Percentiles rank a stretch among this genome's conserved stretches.
Conservation (phyloP, 2,888 invertebrate species). For the Patella caerulea region DNA sequence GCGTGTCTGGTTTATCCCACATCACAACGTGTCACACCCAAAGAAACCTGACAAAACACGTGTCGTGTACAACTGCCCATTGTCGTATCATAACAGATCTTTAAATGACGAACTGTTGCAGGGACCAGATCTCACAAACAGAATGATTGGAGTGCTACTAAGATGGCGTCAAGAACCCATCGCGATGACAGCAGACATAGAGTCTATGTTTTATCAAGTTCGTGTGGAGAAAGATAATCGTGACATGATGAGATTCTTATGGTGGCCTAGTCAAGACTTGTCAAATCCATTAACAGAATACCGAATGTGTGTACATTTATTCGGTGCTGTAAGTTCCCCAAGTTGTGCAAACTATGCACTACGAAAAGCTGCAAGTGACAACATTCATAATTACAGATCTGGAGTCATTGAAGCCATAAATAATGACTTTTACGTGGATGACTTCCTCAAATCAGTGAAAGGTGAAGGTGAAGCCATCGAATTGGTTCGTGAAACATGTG, state of each 20-base stretch:
- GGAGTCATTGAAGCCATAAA: conserved; percentile 7
- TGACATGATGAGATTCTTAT: conserved; percentile 33
- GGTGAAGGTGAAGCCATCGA: conserved; percentile 11
- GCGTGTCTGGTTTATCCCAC: conserved; percentile 35
- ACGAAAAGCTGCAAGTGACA: conserved; percentile 4
- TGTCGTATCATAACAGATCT: conserved; percentile 31
- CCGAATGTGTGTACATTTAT: conserved; percentile 6
- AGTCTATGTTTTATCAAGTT: conserved; percentile 38
- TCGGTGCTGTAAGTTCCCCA: neutral
- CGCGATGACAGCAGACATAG: conserved; percentile 38
- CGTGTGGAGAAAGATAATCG: conserved; percentile 29
- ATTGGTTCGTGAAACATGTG: conserved; percentile 19
- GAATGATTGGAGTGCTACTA: conserved; percentile 36
- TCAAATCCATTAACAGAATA: neutral
- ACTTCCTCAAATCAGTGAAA: no score
- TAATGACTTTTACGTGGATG: conserved; percentile 32
- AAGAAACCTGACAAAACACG: conserved; percentile 27
- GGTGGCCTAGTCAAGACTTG: conserved; percentile 28
- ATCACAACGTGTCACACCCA: conserved; percentile 34
- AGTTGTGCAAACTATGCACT: conserved; percentile 10
- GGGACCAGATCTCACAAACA: conserved; percentile 44
- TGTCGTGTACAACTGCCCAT: conserved; percentile 38
- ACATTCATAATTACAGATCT: neutral
- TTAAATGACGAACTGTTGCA: conserved; percentile 36
- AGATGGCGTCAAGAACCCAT: conserved; percentile 38